Percentiles rank a stretch among this genome's conserved stretches.
Evolutionary conservation across 1,140 invertebrate genomes (phyloP).

Genomic region (Monochamus saltuarius): DNA sequence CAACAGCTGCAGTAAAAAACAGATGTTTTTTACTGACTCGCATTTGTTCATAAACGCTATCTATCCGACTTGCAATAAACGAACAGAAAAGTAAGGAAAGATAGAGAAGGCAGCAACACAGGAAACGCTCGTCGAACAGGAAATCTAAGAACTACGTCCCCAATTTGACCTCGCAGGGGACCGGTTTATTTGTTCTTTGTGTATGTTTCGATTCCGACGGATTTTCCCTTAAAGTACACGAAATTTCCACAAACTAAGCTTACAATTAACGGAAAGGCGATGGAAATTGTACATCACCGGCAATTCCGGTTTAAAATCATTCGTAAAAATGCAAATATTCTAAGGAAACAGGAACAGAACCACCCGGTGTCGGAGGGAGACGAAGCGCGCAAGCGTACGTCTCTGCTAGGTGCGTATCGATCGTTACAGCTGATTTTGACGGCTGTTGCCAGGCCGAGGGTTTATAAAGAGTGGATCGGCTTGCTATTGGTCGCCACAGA

Average conservation of each 20-base stretch:
- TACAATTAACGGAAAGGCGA: not conserved
- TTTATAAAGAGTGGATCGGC: constrained; percentile 32
- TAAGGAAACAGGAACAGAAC: not conserved
- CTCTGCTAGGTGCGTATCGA: constrained; percentile 29
- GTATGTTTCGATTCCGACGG: constrained; percentile 19
- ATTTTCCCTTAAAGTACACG: constrained; percentile 24
- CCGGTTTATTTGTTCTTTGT: constrained; percentile 36
- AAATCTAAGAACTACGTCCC: constrained; percentile 22
- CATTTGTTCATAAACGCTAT: too few relatives aligned
- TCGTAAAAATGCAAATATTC: constrained; percentile 8
- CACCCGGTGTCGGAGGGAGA: constrained; percentile 24
- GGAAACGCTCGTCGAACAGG: constrained; percentile 8
- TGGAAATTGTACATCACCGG: not conserved
- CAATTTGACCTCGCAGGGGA: constrained; percentile 16
- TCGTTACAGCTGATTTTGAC: constrained; percentile 51
- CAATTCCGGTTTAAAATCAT: constrained; percentile 11
- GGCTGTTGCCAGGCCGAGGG: constrained; percentile 48
- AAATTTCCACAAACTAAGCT: constrained; percentile 6
- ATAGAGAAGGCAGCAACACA: not conserved
- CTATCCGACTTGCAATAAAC: too few relatives aligned
- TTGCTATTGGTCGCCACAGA: constrained; percentile 37
- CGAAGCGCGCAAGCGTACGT: constrained; percentile 14
- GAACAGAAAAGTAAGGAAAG: constrained; percentile 3
- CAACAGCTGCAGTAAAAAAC: too few relatives aligned
- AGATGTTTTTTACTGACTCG: too few relatives aligned